Percentiles rank a stretch among this genome's conserved stretches.
These are phyloP conservation scores for Hiodon alosoides DNA, from an alignment of 2,113 vertebrate genomes.

Conservation along the genomic window DNA sequence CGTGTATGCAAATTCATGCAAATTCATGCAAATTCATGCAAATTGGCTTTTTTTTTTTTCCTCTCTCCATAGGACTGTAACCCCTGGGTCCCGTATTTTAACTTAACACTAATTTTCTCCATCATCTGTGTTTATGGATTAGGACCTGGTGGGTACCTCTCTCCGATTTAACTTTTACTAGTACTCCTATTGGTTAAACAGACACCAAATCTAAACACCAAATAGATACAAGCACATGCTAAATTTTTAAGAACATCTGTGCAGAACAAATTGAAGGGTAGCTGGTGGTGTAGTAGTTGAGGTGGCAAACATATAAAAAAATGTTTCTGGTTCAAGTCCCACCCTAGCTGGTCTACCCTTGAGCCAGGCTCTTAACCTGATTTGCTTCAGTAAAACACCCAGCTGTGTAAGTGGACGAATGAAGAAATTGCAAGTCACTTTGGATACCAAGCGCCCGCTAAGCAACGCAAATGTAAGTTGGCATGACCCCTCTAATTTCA, in stretches of 20 bases:
- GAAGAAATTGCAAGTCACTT: too few relatives aligned
- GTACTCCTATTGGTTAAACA: too few relatives aligned
- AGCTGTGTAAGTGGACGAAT: too few relatives aligned
- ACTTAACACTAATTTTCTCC: conserved; percentile 63
- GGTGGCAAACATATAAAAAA: background rate
- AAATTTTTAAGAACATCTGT: too few relatives aligned
- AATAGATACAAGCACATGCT: background rate
- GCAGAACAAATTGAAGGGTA: too few relatives aligned
- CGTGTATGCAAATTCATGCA: background rate
- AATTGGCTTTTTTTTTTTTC: background rate
- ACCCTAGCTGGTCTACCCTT: too few relatives aligned
- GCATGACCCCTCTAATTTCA: conserved; percentile 30
- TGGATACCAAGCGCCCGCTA: too few relatives aligned
- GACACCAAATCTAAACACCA: background rate
- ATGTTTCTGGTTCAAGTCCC: background rate
- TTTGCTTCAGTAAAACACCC: background rate
- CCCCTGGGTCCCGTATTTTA: conserved; percentile 60
- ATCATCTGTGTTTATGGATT: conserved; percentile 66
- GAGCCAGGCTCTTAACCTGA: background rate
- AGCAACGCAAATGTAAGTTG: too few relatives aligned
- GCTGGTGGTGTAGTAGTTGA: too few relatives aligned
- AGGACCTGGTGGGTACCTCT: conserved; percentile 62
- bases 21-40: background rate
- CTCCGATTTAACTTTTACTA: conserved; percentile 6
- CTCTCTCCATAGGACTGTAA: conserved; percentile 51